Percentiles rank a stretch among this genome's conserved stretches.
These are phyloP conservation scores for Atrina japonica DNA, from an alignment of 2,888 invertebrate species.

Conservation along the genomic window DNA sequence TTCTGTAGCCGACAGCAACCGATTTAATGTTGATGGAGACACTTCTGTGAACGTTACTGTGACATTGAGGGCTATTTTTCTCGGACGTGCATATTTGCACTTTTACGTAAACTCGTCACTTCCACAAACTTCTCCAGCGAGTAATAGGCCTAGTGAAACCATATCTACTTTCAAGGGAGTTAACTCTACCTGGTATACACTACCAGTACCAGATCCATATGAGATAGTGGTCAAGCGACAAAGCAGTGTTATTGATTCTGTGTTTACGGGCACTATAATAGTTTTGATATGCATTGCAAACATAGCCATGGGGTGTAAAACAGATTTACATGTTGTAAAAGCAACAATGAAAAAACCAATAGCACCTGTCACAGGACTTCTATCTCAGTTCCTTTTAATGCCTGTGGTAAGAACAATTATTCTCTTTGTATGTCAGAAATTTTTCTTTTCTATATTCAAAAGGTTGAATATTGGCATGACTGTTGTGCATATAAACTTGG, in stretches of 20 bases:
- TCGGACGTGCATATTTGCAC: constrained; percentile 50
- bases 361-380: constrained; percentile 82
- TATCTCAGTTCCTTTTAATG: constrained; percentile 83
- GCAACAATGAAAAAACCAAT: constrained; percentile 81
- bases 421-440: constrained; percentile 1
- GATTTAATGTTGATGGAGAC: constrained; percentile 26
- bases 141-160: not conserved
- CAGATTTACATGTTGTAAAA: constrained; percentile 79
- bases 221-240: constrained; percentile 58
- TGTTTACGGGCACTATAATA: constrained; percentile 63
- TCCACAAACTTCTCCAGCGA: constrained; percentile 8
- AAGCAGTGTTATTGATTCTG: constrained; percentile 55
- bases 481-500: no score
- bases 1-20: constrained; percentile 34
- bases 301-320: constrained; percentile 81
- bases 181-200: constrained; percentile 49
- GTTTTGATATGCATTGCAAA: constrained; percentile 73
- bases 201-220: constrained; percentile 46
- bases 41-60: constrained; percentile 42
- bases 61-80: constrained; percentile 52
- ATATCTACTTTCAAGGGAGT: constrained; percentile 28
- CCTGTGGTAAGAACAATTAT: constrained; percentile 82
- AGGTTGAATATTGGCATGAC: not conserved
- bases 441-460: not conserved
- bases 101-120: constrained; percentile 45